Conservation (phyloP, 1,140 invertebrate species). For the Melipona quadrifasciata region DNA sequence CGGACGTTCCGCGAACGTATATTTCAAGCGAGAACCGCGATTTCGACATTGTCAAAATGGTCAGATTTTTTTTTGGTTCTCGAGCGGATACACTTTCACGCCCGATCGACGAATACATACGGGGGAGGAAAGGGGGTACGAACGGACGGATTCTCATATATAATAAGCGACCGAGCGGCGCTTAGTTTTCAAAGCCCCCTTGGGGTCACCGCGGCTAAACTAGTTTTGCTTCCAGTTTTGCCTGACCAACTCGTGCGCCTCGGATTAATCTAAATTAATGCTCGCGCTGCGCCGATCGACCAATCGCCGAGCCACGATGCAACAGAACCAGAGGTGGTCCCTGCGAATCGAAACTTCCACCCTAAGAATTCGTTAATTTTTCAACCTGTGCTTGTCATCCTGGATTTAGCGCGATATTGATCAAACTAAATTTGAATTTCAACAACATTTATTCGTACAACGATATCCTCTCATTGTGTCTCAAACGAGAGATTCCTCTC, state of each 20-base stretch:
- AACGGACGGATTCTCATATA: slow-evolving; percentile 53
- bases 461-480: too few species aligned
- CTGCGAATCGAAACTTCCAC: neutral
- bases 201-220: slow-evolving; percentile 43
- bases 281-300: slow-evolving; percentile 17
- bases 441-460: too few species aligned
- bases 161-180: slow-evolving; percentile 31
- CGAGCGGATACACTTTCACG: neutral
- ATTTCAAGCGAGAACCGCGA: neutral
- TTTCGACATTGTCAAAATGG: neutral
- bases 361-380: neutral
- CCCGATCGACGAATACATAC: neutral
- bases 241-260: slow-evolving; percentile 13
- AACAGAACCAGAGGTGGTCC: neutral
- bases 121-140: neutral
- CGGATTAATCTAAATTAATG: slow-evolving; percentile 76
- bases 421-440: neutral
- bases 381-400: neutral
- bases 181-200: slow-evolving; percentile 55
- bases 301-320: neutral
- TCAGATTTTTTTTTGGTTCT: neutral
- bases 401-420: neutral
- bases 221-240: slow-evolving; percentile 51
- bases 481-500: too few species aligned
- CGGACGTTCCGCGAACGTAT: neutral